Evolutionary conservation across 2,113 vertebrate genomes (phyloP).

Genomic region (Ranitomeya variabilis): DNA sequence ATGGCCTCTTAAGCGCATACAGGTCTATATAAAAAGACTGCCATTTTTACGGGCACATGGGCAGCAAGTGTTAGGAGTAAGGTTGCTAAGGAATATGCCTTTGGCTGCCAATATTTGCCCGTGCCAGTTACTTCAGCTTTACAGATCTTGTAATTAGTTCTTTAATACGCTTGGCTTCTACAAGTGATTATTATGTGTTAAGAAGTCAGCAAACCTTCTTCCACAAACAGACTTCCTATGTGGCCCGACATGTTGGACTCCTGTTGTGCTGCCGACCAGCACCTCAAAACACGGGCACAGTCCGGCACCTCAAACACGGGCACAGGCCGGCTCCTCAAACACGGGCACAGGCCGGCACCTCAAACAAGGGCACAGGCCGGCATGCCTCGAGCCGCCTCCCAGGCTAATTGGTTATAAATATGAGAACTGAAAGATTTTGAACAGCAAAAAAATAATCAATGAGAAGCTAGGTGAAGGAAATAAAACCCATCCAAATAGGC

Average conservation of each 20-base stretch:
- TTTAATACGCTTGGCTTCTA: constrained; percentile 53
- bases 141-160: constrained; percentile 57
- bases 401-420: neutral
- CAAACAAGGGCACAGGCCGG: neutral
- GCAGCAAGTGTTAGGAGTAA: constrained; percentile 37
- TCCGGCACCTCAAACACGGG: neutral
- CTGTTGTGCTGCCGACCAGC: constrained; percentile 28
- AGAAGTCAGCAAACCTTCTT: constrained; percentile 55
- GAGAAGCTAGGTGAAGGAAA: neutral
- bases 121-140: constrained; percentile 53
- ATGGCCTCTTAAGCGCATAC: neutral
- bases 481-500: neutral
- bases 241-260: constrained; percentile 31
- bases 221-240: constrained; percentile 47
- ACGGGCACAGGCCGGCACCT: too few species aligned
- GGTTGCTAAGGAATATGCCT: constrained; percentile 23
- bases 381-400: neutral
- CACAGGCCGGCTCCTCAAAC: neutral
- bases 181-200: constrained; percentile 51
- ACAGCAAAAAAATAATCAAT: neutral
- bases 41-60: neutral
- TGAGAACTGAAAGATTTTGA: neutral
- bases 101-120: constrained; percentile 40
- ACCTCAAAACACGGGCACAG: constrained; percentile 21
- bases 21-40: neutral